Evolutionary conservation across 2,888 invertebrate species (phyloP), one percentile per base, ranked within the genome.

Genomic region (Zeuzera pyrina): DNA sequence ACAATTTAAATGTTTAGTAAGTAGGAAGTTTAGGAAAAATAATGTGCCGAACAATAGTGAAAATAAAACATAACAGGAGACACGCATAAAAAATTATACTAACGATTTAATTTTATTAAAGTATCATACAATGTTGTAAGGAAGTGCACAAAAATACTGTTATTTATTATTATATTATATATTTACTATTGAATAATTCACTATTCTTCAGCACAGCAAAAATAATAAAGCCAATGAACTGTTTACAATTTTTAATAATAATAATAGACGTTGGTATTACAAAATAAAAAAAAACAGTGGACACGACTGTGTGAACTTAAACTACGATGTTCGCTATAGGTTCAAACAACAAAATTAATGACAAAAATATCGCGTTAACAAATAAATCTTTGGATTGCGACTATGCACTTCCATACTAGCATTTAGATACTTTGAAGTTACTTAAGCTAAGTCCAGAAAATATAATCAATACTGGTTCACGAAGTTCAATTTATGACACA

Each of bases 31-130:
- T 47, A 50, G 49, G 57, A 52, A 52, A 47, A 58, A 62, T 78
- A 52, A 78, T 87, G 90, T 91, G 90, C 91, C 90, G 90, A 91
- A 91, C 90, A 91, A 91, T 90, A 90, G 91, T 90, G 90, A 91
- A 90, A 88, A 57, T 57, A 65, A 50, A 50, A 53, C 46, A 58
- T n/a, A 57, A 60, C 58, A 48, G 54, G 57, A 56, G 49, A 41
- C 31, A 47, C 12, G 8, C 12, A 25, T 12, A 43, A 51, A 39
- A 54, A 49, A 44, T 55, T 45, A 49, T 46, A 52, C 43, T 46
- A 49, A 31, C 28, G 30, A 47, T 43, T 30, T 34, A 35, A 25
- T 31, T 34, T 35, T 12, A 31, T 33, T 26, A 41, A 44, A 53
- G 51, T 52, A 52, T 49, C 51, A 49, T 33, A 46, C 42, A 57